Evolutionary conservation across 2,797 vertebrate genomes (phyloP).

Genomic region (Graptemys geographica): DNA sequence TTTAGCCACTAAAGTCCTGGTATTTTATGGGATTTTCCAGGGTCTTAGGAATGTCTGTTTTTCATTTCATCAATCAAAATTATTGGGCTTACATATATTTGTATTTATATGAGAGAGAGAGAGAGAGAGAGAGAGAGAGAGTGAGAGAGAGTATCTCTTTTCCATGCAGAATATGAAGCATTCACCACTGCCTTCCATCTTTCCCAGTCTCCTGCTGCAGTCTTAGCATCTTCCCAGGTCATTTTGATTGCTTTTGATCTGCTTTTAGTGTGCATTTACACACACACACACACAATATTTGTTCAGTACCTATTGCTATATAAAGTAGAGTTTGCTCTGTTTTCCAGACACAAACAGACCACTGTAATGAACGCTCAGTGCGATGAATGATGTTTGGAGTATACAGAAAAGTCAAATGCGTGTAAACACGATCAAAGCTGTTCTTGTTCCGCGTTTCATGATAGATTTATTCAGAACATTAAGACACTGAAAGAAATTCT

Average conservation of each 20-base stretch:
- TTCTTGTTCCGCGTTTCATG: background rate
- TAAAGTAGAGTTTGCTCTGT: background rate
- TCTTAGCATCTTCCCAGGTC: background rate
- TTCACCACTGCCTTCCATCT: background rate
- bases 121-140: background rate
- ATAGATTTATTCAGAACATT: background rate
- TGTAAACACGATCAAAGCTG: background rate
- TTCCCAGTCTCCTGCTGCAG: background rate
- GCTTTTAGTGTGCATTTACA: background rate
- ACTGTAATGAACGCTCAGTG: background rate
- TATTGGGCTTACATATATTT: background rate
- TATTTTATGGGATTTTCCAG: background rate
- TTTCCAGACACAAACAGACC: background rate
- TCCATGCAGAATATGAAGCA: background rate
- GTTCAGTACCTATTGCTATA: background rate
- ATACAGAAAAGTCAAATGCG: background rate
- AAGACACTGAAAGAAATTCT: background rate
- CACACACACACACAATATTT: background rate
- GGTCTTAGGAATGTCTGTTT: background rate
- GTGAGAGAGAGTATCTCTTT: background rate
- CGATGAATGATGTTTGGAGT: background rate
- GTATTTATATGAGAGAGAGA: background rate
- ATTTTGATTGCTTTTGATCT: background rate
- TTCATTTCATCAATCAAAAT: background rate
- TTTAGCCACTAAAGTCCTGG: background rate